Evolutionary conservation across 2,113 vertebrate species (phyloP).

Genomic region (Anoplopoma fimbria): DNA sequence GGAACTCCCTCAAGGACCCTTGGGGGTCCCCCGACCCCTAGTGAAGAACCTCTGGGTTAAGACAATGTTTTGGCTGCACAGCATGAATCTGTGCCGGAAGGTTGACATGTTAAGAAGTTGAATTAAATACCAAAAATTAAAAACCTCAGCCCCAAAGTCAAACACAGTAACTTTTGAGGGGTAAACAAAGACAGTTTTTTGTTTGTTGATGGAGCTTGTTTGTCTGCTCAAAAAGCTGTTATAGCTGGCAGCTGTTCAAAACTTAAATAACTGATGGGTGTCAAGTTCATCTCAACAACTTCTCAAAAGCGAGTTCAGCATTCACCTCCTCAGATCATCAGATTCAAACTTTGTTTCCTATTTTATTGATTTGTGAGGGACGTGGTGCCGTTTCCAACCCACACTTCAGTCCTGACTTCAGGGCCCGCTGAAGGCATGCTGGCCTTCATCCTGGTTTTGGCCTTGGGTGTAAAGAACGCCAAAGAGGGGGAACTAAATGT

Average conservation of each 20-base stretch:
- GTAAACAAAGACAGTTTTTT: slow-evolving; percentile 15
- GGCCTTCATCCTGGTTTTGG: slow-evolving; percentile 3
- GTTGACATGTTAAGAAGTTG: too few relatives aligned
- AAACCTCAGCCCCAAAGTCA: not conserved
- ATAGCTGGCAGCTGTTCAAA: slow-evolving; percentile 40
- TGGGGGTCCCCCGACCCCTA: too few relatives aligned
- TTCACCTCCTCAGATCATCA: not conserved
- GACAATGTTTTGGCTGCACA: too few relatives aligned
- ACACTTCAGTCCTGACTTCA: not conserved
- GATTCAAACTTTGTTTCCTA: not conserved
- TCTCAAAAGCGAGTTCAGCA: not conserved
- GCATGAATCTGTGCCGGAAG: too few relatives aligned
- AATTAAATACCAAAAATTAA: not conserved
- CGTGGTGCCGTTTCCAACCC: not conserved
- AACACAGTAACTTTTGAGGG: not conserved
- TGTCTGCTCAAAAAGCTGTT: slow-evolving; percentile 14
- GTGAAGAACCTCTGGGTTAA: too few relatives aligned
- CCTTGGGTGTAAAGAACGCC: slow-evolving; percentile 9
- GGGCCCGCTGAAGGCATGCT: not conserved
- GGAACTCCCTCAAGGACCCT: too few relatives aligned
- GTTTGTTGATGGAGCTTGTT: slow-evolving; percentile 26
- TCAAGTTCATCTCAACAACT: not conserved
- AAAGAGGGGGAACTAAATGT: not conserved
- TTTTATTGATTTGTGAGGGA: not conserved
- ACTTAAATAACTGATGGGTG: slow-evolving; percentile 8